phyloP scores from a whole-genome alignment of 1,140 invertebrate species.

The Drosophila parvula region DNA sequence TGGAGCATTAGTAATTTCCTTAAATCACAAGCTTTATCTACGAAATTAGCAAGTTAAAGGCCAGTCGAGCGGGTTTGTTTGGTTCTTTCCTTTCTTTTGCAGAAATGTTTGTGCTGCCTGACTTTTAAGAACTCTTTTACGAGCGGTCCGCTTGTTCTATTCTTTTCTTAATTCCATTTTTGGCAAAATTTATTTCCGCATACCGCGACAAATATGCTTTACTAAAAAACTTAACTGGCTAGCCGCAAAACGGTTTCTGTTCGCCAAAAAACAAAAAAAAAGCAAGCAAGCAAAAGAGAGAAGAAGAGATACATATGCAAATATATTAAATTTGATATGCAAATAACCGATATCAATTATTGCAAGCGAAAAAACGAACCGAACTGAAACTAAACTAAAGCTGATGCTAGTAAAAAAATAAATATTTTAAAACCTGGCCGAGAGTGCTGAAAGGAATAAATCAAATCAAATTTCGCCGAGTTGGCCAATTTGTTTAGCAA shows the following conservation, averaged over 20 bases:
- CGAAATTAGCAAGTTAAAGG: slow-evolving; percentile 48
- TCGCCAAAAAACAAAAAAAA: slow-evolving; percentile 24
- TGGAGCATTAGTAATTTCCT: slow-evolving; percentile 67
- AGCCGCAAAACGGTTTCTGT: slow-evolving; percentile 48
- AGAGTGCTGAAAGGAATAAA: slow-evolving; percentile 64
- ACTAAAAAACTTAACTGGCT: slow-evolving; percentile 26
- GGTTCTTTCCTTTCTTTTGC: slow-evolving; percentile 64
- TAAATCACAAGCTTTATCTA: slow-evolving; percentile 64
- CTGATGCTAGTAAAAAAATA: slow-evolving; percentile 40
- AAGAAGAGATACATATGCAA: slow-evolving; percentile 58
- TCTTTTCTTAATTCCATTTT: slow-evolving; percentile 37
- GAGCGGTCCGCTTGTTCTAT: slow-evolving; percentile 32
- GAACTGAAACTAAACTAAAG: slow-evolving; percentile 49
- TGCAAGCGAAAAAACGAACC: slow-evolving; percentile 32
- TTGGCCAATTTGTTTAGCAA: slow-evolving; percentile 66
- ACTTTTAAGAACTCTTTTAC: slow-evolving; percentile 58
- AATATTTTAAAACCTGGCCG: slow-evolving; percentile 56
- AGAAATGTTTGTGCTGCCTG: slow-evolving; percentile 65
- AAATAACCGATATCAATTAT: slow-evolving; percentile 77
- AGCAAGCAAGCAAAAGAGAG: not conserved
- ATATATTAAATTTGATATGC: slow-evolving; percentile 69
- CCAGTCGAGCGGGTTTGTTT: slow-evolving; percentile 67
- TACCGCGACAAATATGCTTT: slow-evolving; percentile 43
- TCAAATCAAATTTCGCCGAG: slow-evolving; percentile 69
- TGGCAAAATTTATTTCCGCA: slow-evolving; percentile 66